Evolutionary conservation across 1,140 invertebrate species (phyloP).

Genomic region (Atta cephalotes): DNA sequence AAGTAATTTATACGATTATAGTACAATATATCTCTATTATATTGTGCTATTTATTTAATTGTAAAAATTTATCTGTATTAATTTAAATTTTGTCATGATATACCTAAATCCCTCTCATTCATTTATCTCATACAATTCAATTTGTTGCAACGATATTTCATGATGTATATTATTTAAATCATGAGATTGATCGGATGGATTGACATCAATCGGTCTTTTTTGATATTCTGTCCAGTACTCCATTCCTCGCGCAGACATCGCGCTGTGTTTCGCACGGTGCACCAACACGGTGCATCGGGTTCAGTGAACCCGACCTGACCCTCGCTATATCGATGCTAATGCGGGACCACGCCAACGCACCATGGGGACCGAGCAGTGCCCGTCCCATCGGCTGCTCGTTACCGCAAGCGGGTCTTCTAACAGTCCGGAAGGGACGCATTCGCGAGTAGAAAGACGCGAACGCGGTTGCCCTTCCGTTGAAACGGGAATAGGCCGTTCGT

Average conservation of each 20-base stretch:
- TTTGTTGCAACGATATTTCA: not conserved
- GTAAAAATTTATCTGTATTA: not conserved
- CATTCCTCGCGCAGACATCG: slow-evolving; percentile 71
- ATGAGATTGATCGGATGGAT: slow-evolving; percentile 25
- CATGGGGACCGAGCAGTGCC: slow-evolving; percentile 51
- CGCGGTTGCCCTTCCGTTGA: slow-evolving; percentile 1
- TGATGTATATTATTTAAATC: not conserved
- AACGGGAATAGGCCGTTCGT: slow-evolving; percentile 2
- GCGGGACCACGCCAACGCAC: slow-evolving; percentile 76
- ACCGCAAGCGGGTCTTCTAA: slow-evolving; percentile 44
- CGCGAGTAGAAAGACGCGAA: slow-evolving; percentile 30
- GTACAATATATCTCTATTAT: not conserved
- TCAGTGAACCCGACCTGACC: slow-evolving; percentile 76
- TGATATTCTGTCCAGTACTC: slow-evolving; percentile 66
- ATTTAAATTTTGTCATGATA: not conserved
- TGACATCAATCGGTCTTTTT: slow-evolving; percentile 52
- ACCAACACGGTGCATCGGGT: slow-evolving; percentile 66
- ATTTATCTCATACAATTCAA: not conserved
- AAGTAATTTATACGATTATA: not conserved
- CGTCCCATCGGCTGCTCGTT: slow-evolving; percentile 49
- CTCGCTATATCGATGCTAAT: slow-evolving; percentile 76
- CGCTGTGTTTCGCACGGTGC: slow-evolving; percentile 65
- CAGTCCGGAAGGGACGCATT: slow-evolving; percentile 47
- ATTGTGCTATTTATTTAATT: not conserved
- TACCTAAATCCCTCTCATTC: not conserved